Conservation (phyloP, 2,797 vertebrate genomes). For the Rhabdomys pumilio region DNA sequence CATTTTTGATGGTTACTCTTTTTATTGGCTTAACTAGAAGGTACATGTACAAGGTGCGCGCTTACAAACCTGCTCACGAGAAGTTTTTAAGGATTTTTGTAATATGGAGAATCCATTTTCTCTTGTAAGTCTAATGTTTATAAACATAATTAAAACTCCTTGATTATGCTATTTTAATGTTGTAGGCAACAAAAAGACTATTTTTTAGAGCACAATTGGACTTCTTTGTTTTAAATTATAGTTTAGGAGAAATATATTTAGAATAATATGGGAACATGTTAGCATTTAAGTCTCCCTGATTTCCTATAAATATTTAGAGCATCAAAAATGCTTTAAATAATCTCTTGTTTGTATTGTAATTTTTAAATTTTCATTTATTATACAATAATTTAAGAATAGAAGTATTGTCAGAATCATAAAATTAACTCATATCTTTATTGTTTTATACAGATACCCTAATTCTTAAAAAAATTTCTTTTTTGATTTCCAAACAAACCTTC, state of each 20-base stretch:
- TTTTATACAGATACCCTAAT: conserved; percentile 42
- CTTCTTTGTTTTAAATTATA: conserved; percentile 37
- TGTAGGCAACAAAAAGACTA: conserved; percentile 7
- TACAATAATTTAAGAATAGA: conserved; percentile 50
- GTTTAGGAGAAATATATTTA: conserved; percentile 54
- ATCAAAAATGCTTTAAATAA: conserved; percentile 54
- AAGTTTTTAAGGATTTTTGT: conserved; percentile 55
- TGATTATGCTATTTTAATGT: conserved; percentile 49
- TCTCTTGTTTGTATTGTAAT: neutral
- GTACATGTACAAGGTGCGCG: neutral
- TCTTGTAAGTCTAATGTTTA: conserved; percentile 50
- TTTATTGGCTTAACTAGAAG: neutral
- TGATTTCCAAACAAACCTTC: neutral
- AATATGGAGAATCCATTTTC: conserved; percentile 34
- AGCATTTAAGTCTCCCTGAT: neutral
- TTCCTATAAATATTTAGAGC: conserved; percentile 35
- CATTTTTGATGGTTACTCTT: neutral
- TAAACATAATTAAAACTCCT: conserved; percentile 44
- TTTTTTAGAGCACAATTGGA: conserved; percentile 56
- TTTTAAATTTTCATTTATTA: neutral
- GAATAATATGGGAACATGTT: conserved; percentile 40
- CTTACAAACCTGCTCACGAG: conserved; percentile 31
- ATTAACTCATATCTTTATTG: neutral
- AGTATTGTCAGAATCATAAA: conserved; percentile 3
- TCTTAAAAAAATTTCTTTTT: conserved; percentile 47